A percentile compares a stretch with the other conserved stretches of the same genome.
These are phyloP conservation scores for Forbesichthys papilliferus DNA, from an alignment of 2,113 vertebrate genomes.

Conservation along the genomic window DNA sequence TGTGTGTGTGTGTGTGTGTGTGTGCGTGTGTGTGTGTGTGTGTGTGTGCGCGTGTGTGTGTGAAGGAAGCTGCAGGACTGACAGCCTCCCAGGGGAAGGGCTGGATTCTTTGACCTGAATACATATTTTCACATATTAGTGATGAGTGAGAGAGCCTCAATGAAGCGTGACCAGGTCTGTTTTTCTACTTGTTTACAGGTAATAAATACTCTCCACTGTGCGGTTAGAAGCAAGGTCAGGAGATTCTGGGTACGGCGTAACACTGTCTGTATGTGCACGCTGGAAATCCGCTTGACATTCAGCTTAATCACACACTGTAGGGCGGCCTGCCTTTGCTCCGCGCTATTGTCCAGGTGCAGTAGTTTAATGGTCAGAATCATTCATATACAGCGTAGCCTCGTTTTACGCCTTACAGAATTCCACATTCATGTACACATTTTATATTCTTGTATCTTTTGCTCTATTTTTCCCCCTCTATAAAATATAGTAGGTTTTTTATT, in stretches of 20 bases:
- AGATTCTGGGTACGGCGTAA: conserved; percentile 37
- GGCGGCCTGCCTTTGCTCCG: background rate
- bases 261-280: conserved; percentile 30
- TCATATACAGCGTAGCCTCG: background rate
- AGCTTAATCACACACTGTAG: conserved; percentile 32
- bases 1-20: conserved; percentile 41
- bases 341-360: background rate
- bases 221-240: conserved; percentile 52
- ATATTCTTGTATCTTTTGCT: background rate
- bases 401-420: background rate
- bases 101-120: conserved; percentile 71
- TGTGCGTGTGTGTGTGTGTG: conserved; percentile 11
- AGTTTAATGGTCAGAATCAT: too few relatives aligned
- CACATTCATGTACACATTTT: background rate
- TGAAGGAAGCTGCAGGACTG: conserved; percentile 49
- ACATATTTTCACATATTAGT: conserved; percentile 72
- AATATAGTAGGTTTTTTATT: background rate
- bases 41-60: conserved; percentile 36
- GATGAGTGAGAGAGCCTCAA: conserved; percentile 61
- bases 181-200: conserved; percentile 69
- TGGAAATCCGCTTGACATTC: conserved; percentile 50
- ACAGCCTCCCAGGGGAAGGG: conserved; percentile 59
- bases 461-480: too few relatives aligned
- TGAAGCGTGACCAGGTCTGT: conserved; percentile 63
- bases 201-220: conserved; percentile 57